Conservation (phyloP, 2,888 invertebrate species). For the Agrenia bidenticulata region DNA sequence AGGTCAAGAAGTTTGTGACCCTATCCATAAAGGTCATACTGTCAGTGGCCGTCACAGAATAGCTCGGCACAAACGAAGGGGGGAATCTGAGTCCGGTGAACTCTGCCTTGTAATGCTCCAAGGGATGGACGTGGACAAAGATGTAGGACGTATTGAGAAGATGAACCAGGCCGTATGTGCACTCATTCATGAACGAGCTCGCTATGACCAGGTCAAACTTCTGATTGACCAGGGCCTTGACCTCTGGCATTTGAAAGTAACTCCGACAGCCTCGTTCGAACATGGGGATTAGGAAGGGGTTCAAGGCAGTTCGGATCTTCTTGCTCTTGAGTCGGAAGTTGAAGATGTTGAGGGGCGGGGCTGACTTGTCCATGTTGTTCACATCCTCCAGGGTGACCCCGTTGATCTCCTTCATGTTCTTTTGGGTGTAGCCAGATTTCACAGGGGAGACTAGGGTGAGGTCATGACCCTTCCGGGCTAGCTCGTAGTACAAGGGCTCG, state of each 20-base stretch:
- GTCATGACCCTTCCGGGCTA: constrained; percentile 61
- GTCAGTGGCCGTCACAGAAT: constrained; percentile 46
- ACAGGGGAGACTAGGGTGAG: constrained; percentile 60
- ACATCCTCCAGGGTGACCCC: constrained; percentile 31
- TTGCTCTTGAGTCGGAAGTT: neutral
- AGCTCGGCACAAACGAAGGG: constrained; percentile 55
- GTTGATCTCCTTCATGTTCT: constrained; percentile 54
- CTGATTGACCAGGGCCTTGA: constrained; percentile 19
- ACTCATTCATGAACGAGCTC: constrained; percentile 51
- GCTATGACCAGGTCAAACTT: constrained; percentile 53
- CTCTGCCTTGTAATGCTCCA: constrained; percentile 19
- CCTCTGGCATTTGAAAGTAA: constrained; percentile 24
- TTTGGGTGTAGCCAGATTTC: constrained; percentile 56
- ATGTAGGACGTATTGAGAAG: constrained; percentile 55
- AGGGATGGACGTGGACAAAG: constrained; percentile 48
- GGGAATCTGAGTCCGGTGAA: constrained; percentile 47
- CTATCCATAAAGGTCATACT: constrained; percentile 53
- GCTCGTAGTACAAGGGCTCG: constrained; percentile 59
- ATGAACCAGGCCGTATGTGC: constrained; percentile 52
- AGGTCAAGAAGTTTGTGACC: constrained; percentile 50
- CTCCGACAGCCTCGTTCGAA: constrained; percentile 13
- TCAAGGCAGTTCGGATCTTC: neutral
- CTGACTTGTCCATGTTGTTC: constrained; percentile 18
- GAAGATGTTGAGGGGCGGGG: constrained; percentile 5
- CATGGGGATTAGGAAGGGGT: constrained; percentile 16